Evolutionary conservation across 2,888 invertebrate genomes (phyloP).

Genomic region (Caenorhabditis sp.): DNA sequence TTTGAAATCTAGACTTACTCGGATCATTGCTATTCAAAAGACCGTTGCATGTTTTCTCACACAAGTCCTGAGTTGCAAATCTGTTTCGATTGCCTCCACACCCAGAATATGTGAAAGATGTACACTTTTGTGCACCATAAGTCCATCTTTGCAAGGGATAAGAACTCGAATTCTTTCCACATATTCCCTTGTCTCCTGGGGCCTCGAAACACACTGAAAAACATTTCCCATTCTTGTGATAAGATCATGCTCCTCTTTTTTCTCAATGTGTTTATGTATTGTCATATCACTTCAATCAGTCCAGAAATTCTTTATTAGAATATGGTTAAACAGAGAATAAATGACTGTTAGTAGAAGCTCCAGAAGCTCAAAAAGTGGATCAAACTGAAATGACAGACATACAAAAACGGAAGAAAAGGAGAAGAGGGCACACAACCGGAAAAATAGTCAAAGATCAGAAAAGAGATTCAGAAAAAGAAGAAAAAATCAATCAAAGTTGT

Average conservation of each 20-base stretch:
- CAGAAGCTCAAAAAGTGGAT: slow-evolving; percentile 27
- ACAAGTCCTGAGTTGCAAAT: slow-evolving; percentile 66
- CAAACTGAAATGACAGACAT: slow-evolving; percentile 58
- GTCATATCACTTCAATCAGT: slow-evolving; percentile 43
- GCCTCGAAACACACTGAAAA: slow-evolving; percentile 76
- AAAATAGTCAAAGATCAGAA: slow-evolving; percentile 28
- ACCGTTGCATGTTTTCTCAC: slow-evolving; percentile 72
- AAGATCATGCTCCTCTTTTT: too few species aligned
- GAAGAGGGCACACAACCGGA: slow-evolving; percentile 52
- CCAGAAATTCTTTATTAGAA: slow-evolving; percentile 43
- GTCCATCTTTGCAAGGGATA: slow-evolving; percentile 70
- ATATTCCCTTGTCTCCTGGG: slow-evolving; percentile 70
- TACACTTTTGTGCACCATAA: slow-evolving; percentile 62
- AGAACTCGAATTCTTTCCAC: slow-evolving; percentile 64
- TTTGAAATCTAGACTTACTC: slow-evolving; percentile 26
- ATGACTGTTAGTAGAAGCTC: slow-evolving; percentile 25
- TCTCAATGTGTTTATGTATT: neutral
- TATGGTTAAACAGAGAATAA: slow-evolving; percentile 11
- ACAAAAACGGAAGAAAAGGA: slow-evolving; percentile 9
- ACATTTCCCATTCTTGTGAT: too few species aligned
- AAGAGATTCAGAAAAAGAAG: slow-evolving; percentile 41
- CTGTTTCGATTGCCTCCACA: slow-evolving; percentile 77
- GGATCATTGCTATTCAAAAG: slow-evolving; percentile 71
- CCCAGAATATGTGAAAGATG: slow-evolving; percentile 68
- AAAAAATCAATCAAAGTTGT: slow-evolving; percentile 42